These are phyloP conservation scores for Sitta carolinensis DNA, from an alignment of 2,797 vertebrate species.

Conservation along the genomic window DNA sequence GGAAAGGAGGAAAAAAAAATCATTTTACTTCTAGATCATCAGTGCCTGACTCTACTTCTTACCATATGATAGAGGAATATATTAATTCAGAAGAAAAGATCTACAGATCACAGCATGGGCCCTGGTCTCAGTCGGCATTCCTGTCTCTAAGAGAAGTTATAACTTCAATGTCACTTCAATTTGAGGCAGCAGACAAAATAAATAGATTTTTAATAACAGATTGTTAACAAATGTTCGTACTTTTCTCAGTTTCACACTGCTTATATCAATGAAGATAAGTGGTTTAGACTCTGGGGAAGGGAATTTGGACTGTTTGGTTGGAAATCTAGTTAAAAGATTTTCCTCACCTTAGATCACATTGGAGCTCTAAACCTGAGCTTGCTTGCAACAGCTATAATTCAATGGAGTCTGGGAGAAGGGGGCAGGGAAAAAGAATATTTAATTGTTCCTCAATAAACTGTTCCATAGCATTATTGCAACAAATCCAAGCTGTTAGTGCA, in stretches of 20 bases:
- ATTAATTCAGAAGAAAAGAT: background rate
- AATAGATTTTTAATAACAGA: background rate
- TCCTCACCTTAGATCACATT: background rate
- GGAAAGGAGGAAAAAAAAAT: background rate
- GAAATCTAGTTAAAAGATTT: conserved; percentile 52
- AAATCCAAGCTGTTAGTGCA: conserved; percentile 43
- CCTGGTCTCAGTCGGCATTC: background rate
- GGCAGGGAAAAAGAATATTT: background rate
- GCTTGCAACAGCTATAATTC: conserved; percentile 14
- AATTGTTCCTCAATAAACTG: conserved; percentile 45
- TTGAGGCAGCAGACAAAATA: conserved; percentile 38
- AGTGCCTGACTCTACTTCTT: background rate
- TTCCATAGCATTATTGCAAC: background rate
- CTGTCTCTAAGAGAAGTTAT: background rate
- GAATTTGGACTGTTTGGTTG: background rate
- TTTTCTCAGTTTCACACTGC: conserved; percentile 47
- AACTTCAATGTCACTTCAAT: background rate
- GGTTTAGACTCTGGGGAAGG: conserved; percentile 1
- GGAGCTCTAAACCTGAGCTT: conserved; percentile 11
- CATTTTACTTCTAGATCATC: background rate
- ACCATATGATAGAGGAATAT: background rate
- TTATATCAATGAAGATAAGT: conserved; percentile 35
- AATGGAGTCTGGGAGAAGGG: background rate
- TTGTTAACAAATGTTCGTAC: conserved; percentile 43
- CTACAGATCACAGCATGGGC: background rate